These are phyloP conservation scores for Venustoraphidia nigricollis DNA, from an alignment of 2,888 invertebrate species.

Conservation along the genomic window DNA sequence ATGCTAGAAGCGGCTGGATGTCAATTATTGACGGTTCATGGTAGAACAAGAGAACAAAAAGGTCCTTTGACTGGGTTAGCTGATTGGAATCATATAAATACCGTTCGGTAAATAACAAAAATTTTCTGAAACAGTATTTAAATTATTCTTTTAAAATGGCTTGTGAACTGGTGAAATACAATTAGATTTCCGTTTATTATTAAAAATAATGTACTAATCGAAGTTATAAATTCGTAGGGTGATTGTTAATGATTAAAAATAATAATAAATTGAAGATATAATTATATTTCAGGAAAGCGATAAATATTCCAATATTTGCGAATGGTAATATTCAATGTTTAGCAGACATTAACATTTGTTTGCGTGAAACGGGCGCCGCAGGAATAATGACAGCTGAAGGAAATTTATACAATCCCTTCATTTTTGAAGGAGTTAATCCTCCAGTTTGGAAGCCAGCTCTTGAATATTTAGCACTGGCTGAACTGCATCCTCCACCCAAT, in stretches of 20 bases:
- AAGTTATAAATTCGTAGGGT: too few relatives aligned
- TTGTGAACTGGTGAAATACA: too few relatives aligned
- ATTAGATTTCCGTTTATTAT: conserved; percentile 9
- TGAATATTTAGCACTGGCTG: conserved; percentile 73
- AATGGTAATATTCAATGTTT: conserved; percentile 94
- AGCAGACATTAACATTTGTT: conserved; percentile 71
- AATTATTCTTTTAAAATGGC: too few relatives aligned
- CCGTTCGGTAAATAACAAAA: conserved; percentile 50
- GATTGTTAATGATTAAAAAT: too few relatives aligned
- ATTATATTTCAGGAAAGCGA: conserved; percentile 46
- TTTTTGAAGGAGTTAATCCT: conserved; percentile 68
- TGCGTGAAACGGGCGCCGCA: conserved; percentile 68
- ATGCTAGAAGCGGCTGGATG: conserved; percentile 92
- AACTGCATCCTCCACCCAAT: conserved; percentile 71
- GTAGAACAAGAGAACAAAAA: conserved; percentile 87
- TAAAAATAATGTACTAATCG: too few relatives aligned
- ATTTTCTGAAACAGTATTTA: too few relatives aligned
- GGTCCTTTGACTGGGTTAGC: conserved; percentile 92
- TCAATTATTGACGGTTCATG: conserved; percentile 86
- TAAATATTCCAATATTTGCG: conserved; percentile 87
- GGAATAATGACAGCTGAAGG: conserved; percentile 92
- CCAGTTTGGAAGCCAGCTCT: conserved; percentile 78
- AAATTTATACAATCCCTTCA: conserved; percentile 90
- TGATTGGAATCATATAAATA: conserved; percentile 84
- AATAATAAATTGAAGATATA: too few relatives aligned